Percentiles rank a stretch among this genome's conserved stretches.
Evolutionary conservation across 1,140 invertebrate species (phyloP).

Genomic region (Euschistus heros): DNA sequence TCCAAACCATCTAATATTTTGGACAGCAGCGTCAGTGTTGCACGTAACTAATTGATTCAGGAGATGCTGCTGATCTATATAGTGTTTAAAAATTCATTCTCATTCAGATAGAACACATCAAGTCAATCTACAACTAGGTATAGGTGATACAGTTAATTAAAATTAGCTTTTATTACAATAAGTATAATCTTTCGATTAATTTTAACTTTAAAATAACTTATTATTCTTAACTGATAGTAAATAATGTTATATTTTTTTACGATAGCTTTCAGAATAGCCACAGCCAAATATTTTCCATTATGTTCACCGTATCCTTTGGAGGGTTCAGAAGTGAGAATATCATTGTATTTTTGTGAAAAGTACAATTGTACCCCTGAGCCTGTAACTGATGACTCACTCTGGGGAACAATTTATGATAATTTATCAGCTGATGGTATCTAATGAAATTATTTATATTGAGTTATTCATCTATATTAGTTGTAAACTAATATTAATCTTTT

Average conservation of each 20-base stretch:
- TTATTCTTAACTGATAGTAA: too few relatives aligned
- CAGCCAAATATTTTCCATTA: background rate
- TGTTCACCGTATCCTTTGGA: background rate
- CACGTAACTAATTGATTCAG: too few relatives aligned
- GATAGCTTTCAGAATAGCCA: background rate
- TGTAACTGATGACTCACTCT: background rate
- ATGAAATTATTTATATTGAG: background rate
- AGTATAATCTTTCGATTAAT: too few relatives aligned
- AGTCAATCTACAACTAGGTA: too few relatives aligned
- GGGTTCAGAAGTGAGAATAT: background rate
- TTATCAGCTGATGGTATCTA: background rate
- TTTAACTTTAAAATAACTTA: too few relatives aligned
- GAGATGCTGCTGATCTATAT: too few relatives aligned
- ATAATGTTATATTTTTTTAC: background rate
- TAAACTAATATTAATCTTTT: background rate
- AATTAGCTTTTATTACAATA: too few relatives aligned
- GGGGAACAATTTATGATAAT: background rate
- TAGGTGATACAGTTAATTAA: too few relatives aligned
- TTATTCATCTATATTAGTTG: background rate
- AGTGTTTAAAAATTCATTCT: too few relatives aligned
- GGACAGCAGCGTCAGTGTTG: too few relatives aligned
- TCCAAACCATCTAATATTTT: too few relatives aligned
- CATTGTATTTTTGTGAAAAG: background rate
- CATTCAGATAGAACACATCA: too few relatives aligned
- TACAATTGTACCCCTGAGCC: background rate